Base-by-base conservation (phyloP, 1,140 invertebrate genomes). In the Drosophila virilis region DNA sequence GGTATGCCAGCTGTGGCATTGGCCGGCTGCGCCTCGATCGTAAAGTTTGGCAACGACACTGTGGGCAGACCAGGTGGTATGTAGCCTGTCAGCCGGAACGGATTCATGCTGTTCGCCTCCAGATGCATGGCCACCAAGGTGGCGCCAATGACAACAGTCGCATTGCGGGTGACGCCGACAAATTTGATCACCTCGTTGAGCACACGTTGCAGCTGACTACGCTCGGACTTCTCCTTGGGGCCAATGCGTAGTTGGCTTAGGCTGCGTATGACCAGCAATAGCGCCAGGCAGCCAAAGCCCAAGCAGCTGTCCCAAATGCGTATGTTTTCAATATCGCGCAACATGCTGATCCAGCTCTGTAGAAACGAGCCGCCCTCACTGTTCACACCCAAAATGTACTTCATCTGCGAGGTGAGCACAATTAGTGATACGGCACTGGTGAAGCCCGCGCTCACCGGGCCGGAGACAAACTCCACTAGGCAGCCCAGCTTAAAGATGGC, bases 401-500 rank as follows among this genome's bases (percentile, higher is more conserved):
- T 98, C 32, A 98, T 93, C 93, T 99, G 98, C 1, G 97, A 97
- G 1, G 96, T 96, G 5, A 97, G 95, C 46, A 99, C 98, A 71
- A 98, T 97, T 7, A 99, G 93, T 12, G 98, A 97, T 6, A 98
- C 98, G 0, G 98, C 98, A 8, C 97, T 97, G 0, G 97, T 98
- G 90, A 98, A 99, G 7, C 97, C 97, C 4, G 96, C 98, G 43
- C 97, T 97, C 0, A 99, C 98, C 0, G 98, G 97, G 4, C 97
- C 96, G 0, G 97, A 98, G 0, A 99, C 97, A 91, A 98, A 99
- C 92, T 98, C 97, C 65, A 98, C 96, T 37, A 99, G 93, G 90
- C 98, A 98, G 50, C 98, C 97, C 58, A 98, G 93, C 48, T 98
- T 97, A 32, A 98, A 94, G 17, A 98, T 83, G 3, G 97, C 97